phyloP scores from a whole-genome alignment of 2,113 vertebrate genomes.

The Pithys albifrons region DNA sequence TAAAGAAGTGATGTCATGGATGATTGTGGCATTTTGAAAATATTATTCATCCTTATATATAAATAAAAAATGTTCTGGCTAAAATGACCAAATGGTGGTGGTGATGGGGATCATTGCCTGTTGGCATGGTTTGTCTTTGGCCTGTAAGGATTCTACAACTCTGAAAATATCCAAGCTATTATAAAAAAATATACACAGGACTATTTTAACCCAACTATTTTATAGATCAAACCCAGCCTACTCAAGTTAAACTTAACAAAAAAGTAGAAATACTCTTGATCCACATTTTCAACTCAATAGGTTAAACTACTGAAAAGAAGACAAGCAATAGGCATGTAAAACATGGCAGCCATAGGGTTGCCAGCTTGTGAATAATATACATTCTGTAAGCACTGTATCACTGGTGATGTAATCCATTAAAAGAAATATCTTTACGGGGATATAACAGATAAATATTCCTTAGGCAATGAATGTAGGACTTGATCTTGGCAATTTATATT shows the following conservation, averaged over 20 bases:
- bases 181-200: neutral
- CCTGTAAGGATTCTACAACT: neutral
- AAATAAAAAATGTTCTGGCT: neutral
- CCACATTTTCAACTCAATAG: neutral
- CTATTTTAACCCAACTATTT: neutral
- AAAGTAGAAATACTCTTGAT: neutral
- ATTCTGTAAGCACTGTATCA: neutral
- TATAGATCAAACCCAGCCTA: neutral
- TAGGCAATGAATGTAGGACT: neutral
- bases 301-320: neutral
- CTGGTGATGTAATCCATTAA: neutral
- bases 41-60: neutral
- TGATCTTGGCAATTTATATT: neutral
- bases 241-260: neutral
- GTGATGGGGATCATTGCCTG: neutral
- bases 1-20: neutral
- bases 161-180: neutral
- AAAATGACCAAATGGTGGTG: neutral
- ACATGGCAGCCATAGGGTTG: neutral
- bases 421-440: neutral
- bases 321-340: neutral
- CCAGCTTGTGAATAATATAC: neutral
- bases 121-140: neutral
- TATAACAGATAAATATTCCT: neutral
- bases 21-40: neutral